Conservation (phyloP, 2,888 invertebrate species). For the Heliconius ismenius region DNA sequence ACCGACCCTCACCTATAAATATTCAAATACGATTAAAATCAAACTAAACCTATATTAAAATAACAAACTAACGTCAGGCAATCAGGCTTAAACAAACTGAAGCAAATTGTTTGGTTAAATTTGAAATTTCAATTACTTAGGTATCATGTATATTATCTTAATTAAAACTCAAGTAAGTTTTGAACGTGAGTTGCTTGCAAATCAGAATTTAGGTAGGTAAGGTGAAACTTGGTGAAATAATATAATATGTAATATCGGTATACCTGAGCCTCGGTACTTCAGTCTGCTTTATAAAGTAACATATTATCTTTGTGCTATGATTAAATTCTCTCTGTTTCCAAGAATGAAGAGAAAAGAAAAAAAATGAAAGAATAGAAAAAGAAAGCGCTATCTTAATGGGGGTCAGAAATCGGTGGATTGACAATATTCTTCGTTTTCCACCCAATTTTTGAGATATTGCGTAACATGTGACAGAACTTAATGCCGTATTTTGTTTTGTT, state of each 20-base stretch:
- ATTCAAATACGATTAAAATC: slow-evolving; percentile 27
- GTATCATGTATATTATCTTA: slow-evolving; percentile 46
- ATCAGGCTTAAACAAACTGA: slow-evolving; percentile 44
- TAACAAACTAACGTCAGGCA: slow-evolving; percentile 36
- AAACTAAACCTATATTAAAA: slow-evolving; percentile 25
- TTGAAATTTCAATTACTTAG: slow-evolving; percentile 48
- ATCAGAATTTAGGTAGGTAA: slow-evolving; percentile 31
- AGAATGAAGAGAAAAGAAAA: background rate
- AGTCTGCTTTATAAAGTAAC: background rate
- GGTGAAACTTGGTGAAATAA: slow-evolving; percentile 4
- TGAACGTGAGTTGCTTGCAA: slow-evolving; percentile 44
- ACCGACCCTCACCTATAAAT: background rate
- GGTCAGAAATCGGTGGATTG: too few species aligned
- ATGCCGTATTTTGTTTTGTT: too few species aligned
- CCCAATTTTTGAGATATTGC: too few species aligned
- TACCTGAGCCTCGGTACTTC: background rate
- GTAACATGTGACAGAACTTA: too few species aligned
- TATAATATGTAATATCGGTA: background rate
- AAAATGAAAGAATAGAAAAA: background rate
- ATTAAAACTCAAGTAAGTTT: slow-evolving; percentile 46
- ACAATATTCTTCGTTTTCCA: too few species aligned
- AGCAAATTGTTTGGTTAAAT: slow-evolving; percentile 45
- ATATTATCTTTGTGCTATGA: background rate
- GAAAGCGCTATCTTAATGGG: too few species aligned
- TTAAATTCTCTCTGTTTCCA: background rate